phyloP scores from a whole-genome alignment of 1,140 invertebrate species.

The silkworm (Bombyx mori) region ASM3026992v2 NC_085118.1:3226001-3226500 shows the following conservation, averaged over 20 bases:
- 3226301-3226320: conserved; percentile 73
- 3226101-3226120: conserved; percentile 45
- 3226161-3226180: conserved; percentile 36
- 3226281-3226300: conserved; percentile 71
- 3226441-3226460: conserved; percentile 43
- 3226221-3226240: conserved; percentile 66
- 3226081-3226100: conserved; percentile 58
- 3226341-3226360: conserved; percentile 67
- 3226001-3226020: conserved; percentile 73
- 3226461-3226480: conserved; percentile 45
- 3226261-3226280: conserved; percentile 76
- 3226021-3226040: conserved; percentile 71
- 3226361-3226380: conserved; percentile 72
- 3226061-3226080: conserved; percentile 73
- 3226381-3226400: conserved; percentile 78
- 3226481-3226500: conserved; percentile 34
- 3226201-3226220: conserved; percentile 71
- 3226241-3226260: conserved; percentile 58
- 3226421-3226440: conserved; percentile 43
- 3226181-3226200: conserved; percentile 30
- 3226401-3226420: conserved; percentile 77
- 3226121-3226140: conserved; percentile 55
- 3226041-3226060: conserved; percentile 65
- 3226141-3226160: conserved; percentile 46
- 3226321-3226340: conserved; percentile 73